These are phyloP conservation scores for Watsonalla binaria DNA, from an alignment of 2,888 invertebrate species.

Conservation along the genomic window DNA sequence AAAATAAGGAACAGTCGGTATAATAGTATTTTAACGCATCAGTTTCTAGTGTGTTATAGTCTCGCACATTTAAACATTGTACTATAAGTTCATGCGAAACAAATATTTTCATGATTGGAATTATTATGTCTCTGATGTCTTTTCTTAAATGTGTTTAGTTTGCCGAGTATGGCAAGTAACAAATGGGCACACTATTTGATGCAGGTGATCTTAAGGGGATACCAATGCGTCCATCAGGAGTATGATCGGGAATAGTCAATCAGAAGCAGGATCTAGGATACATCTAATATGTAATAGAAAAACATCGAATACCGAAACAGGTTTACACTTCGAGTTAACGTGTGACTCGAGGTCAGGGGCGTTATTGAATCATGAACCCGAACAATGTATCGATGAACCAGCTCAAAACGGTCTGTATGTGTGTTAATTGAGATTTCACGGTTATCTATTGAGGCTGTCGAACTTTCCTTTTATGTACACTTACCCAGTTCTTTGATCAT, in stretches of 20 bases:
- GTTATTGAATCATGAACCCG: constrained; percentile 25
- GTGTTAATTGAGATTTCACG: constrained; percentile 53
- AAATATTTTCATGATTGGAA: constrained; percentile 40
- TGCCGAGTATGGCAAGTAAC: too few relatives aligned
- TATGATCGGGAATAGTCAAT: too few relatives aligned
- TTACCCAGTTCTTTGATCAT: constrained; percentile 25
- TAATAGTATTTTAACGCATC: constrained; percentile 47
- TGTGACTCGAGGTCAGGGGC: constrained; percentile 35
- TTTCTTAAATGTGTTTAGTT: too few relatives aligned
- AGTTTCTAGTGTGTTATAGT: constrained; percentile 38
- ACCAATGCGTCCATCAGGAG: too few relatives aligned
- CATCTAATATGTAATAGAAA: constrained; percentile 14
- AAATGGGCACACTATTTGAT: too few relatives aligned
- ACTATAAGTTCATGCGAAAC: constrained; percentile 31
- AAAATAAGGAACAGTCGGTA: constrained; percentile 40
- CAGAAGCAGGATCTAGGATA: too few relatives aligned
- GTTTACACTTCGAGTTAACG: constrained; percentile 25
- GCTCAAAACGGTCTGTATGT: constrained; percentile 50
- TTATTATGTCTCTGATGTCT: too few relatives aligned
- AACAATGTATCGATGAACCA: constrained; percentile 37
- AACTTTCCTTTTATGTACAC: constrained; percentile 49
- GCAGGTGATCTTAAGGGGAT: neutral
- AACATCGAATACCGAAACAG: constrained; percentile 15
- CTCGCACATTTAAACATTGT: constrained; percentile 22
- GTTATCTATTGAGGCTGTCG: constrained; percentile 52